Percentiles rank a stretch among this genome's conserved stretches.
Evolutionary conservation across 2,888 invertebrate species (phyloP).

Genomic region (Epinotia nisella): DNA sequence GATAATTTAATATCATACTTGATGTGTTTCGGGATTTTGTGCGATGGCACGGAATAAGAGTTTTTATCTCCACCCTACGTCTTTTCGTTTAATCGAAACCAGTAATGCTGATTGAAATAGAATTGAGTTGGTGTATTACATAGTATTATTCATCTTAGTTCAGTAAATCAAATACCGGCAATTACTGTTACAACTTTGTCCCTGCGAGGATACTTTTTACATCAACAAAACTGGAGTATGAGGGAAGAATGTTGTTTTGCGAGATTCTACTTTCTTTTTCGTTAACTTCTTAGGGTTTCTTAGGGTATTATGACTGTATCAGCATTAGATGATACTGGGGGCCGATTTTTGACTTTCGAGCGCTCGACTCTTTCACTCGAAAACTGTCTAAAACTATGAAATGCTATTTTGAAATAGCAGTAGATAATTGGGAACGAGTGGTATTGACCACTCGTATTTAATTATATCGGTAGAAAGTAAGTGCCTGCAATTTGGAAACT

Average conservation of each 20-base stretch:
- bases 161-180: neutral
- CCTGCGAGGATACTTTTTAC: neutral
- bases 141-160: neutral
- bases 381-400: too few relatives aligned
- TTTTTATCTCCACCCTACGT: conserved; percentile 33
- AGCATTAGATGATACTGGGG: too few relatives aligned
- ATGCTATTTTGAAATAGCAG: too few relatives aligned
- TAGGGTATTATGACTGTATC: too few relatives aligned
- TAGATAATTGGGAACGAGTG: too few relatives aligned
- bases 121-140: conserved; percentile 1
- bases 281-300: neutral
- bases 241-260: neutral
- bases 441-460: too few relatives aligned
- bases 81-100: conserved; percentile 33
- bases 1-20: conserved; percentile 45
- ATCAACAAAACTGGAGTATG: neutral
- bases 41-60: conserved; percentile 41
- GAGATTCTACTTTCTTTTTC: neutral
- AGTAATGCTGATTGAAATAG: conserved; percentile 20
- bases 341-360: too few relatives aligned
- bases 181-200: neutral
- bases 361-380: too few relatives aligned
- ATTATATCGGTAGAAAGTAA: too few relatives aligned
- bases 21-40: conserved; percentile 44
- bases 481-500: too few relatives aligned